phyloP scores from a whole-genome alignment of 1,140 invertebrate species.

The Cotesia chilonis region DNA sequence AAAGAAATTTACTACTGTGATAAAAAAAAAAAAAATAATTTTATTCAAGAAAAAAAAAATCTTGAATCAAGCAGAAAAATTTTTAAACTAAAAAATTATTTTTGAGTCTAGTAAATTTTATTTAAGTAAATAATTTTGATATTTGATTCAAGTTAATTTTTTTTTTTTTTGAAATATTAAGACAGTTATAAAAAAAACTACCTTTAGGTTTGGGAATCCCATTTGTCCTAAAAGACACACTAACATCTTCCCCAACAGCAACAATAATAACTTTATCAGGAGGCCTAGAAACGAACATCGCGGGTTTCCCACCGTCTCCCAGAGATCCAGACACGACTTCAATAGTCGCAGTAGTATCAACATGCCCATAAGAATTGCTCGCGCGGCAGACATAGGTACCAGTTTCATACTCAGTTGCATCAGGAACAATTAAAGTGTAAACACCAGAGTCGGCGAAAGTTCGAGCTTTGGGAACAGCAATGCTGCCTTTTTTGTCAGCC shows the following conservation, averaged over 20 bases:
- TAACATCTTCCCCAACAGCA: constrained; percentile 80
- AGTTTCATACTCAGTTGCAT: constrained; percentile 82
- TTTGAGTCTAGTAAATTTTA: too few relatives aligned
- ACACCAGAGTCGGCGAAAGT: constrained; percentile 82
- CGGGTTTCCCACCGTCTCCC: constrained; percentile 75
- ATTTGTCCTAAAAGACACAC: constrained; percentile 78
- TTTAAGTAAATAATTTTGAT: too few relatives aligned
- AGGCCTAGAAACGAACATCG: constrained; percentile 80
- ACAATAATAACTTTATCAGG: constrained; percentile 75
- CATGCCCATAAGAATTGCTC: constrained; percentile 79
- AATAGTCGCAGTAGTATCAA: constrained; percentile 75
- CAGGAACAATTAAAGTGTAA: constrained; percentile 84
- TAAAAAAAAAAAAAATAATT: too few relatives aligned
- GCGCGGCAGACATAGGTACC: constrained; percentile 89
- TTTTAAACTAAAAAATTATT: too few relatives aligned
- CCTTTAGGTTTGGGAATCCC: constrained; percentile 86
- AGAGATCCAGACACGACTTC: constrained; percentile 71
- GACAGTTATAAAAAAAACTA: constrained; percentile 57
- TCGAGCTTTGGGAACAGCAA: constrained; percentile 68
- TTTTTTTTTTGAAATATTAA: constrained; percentile 40
- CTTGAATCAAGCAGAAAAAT: too few relatives aligned
- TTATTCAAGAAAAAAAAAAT: too few relatives aligned
- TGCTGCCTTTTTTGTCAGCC: constrained; percentile 69
- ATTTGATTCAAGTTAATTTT: too few relatives aligned
- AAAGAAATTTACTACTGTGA: too few relatives aligned